These are phyloP conservation scores for Hyla sarda DNA, from an alignment of 2,113 vertebrate species.

Conservation along the genomic window DNA sequence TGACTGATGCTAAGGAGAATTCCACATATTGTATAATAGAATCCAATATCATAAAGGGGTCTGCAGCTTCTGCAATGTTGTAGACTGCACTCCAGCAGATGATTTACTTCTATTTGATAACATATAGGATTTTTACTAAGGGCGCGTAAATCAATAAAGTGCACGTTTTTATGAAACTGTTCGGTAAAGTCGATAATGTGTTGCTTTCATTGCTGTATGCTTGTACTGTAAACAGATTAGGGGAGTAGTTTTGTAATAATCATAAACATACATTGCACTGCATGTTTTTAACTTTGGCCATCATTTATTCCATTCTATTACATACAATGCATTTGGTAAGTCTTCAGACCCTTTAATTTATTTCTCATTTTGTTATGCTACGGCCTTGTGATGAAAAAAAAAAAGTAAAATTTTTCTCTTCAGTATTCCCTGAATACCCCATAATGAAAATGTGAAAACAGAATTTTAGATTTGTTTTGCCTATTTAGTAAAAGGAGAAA, in stretches of 20 bases:
- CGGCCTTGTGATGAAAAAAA: too few species aligned
- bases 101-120: background rate
- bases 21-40: background rate
- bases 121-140: slow-evolving; percentile 10
- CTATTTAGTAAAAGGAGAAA: too few species aligned
- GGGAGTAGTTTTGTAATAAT: background rate
- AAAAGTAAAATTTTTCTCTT: too few species aligned
- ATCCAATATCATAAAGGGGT: background rate
- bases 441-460: too few species aligned
- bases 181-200: background rate
- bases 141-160: slow-evolving; percentile 11
- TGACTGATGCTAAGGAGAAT: background rate
- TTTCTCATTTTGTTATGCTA: too few species aligned
- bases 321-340: background rate
- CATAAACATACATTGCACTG: background rate
- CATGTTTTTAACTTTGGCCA: background rate
- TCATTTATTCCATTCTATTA: background rate
- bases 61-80: background rate
- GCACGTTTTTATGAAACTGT: background rate
- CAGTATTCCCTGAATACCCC: too few species aligned
- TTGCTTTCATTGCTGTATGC: background rate
- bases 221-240: background rate
- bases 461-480: too few species aligned
- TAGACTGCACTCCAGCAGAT: background rate
- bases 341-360: too few species aligned